These are phyloP conservation scores for Sinhomidia bicolor DNA, from an alignment of 2,888 invertebrate genomes.

Conservation along the genomic window DNA sequence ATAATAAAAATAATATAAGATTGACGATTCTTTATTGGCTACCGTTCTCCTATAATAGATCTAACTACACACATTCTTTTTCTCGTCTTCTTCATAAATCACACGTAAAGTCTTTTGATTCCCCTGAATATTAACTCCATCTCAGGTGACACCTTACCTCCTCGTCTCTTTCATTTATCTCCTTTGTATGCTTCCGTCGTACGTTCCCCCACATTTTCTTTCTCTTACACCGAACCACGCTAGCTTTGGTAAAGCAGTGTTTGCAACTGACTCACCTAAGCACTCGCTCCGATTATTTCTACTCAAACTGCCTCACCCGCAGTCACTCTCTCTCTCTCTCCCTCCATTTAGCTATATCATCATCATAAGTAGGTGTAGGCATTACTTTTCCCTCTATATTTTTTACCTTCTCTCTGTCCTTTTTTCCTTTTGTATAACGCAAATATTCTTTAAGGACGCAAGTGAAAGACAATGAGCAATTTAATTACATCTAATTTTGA, in stretches of 20 bases:
- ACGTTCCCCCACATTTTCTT: conserved; percentile 21
- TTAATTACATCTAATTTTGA: neutral
- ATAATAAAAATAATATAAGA: neutral
- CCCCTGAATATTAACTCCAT: conserved; percentile 78
- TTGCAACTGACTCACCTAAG: neutral
- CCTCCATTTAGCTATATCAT: neutral
- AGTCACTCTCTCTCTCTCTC: conserved; percentile 24
- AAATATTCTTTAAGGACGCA: neutral
- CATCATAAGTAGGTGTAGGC: neutral
- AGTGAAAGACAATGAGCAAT: neutral
- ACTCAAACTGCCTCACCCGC: conserved; percentile 52
- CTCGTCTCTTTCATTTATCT: conserved; percentile 78
- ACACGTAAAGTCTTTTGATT: conserved; percentile 77
- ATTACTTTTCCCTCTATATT: neutral
- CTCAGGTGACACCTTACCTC: conserved; percentile 79
- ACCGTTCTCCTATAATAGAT: neutral
- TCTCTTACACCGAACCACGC: neutral
- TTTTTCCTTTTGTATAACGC: neutral
- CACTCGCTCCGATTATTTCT: neutral
- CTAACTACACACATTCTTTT: conserved; percentile 33
- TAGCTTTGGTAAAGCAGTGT: neutral
- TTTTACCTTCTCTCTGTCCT: neutral
- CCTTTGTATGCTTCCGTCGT: conserved; percentile 38
- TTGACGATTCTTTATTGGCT: conserved; percentile 52
- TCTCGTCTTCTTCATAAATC: conserved; percentile 79